Percentiles rank a stretch among this genome's conserved stretches.
phyloP scores from a whole-genome alignment of 2,113 vertebrate genomes.

The Ia io region DNA sequence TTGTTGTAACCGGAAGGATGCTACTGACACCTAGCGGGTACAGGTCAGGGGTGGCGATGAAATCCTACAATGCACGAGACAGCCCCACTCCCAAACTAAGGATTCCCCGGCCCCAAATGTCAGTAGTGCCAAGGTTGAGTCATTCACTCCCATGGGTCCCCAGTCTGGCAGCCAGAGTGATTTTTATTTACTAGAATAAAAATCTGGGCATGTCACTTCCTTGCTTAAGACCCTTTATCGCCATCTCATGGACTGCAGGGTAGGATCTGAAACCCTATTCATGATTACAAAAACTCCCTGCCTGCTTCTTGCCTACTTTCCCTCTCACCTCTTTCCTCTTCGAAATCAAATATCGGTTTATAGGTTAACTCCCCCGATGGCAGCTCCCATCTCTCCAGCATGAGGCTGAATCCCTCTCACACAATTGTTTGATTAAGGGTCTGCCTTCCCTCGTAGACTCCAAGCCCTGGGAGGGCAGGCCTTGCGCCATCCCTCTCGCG shows the following conservation, averaged over 20 bases:
- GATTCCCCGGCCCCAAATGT: background rate
- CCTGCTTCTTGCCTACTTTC: background rate
- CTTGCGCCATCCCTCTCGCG: background rate
- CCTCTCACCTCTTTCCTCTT: no score
- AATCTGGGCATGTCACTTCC: background rate
- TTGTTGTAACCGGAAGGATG: background rate
- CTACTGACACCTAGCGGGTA: background rate
- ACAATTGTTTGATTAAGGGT: rapidly evolving
- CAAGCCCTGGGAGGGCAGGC: background rate
- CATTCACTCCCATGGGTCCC: background rate
- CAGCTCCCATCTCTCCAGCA: background rate
- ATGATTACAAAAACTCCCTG: background rate
- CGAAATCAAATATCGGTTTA: no score
- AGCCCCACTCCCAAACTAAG: background rate
- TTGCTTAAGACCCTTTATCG: background rate
- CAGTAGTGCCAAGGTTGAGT: background rate
- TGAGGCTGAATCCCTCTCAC: background rate
- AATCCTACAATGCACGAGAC: background rate
- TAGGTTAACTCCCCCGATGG: no score
- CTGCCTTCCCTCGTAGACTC: background rate
- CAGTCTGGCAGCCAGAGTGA: background rate
- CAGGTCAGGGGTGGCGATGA: background rate
- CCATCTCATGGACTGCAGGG: background rate
- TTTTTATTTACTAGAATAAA: background rate
- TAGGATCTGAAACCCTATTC: background rate